A percentile compares a stretch with the other conserved stretches of the same genome.
phyloP scores from a whole-genome alignment of 2,797 vertebrate species.

The Pelodytes ibericus region DNA sequence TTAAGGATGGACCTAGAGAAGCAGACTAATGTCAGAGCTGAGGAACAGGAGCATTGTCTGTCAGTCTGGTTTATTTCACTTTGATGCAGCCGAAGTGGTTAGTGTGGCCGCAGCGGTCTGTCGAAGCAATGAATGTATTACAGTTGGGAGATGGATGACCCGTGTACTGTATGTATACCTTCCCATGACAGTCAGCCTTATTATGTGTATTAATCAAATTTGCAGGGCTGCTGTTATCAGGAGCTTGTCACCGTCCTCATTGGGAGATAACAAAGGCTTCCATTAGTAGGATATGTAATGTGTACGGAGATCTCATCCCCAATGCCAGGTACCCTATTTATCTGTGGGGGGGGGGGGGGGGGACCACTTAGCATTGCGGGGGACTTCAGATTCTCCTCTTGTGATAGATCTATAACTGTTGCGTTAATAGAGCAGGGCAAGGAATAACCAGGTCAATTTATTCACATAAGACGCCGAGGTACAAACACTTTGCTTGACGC shows the following conservation, averaged over 20 bases:
- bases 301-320: no score
- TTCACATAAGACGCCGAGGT: no score
- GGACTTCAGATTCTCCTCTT: no score
- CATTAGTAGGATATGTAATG: no score
- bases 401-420: no score
- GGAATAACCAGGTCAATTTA: no score
- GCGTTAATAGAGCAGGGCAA: no score
- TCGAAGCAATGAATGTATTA: constrained; percentile 39
- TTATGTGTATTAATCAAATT: constrained; percentile 55
- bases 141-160: constrained; percentile 45
- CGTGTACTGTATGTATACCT: constrained; percentile 48
- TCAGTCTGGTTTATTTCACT: constrained; percentile 10
- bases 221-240: constrained; percentile 27
- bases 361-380: no score
- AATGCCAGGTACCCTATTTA: no score
- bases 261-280: constrained; percentile 19
- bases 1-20: neutral
- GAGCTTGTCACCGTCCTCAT: constrained; percentile 32
- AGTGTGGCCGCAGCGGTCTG: neutral
- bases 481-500: no score
- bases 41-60: neutral
- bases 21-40: no score
- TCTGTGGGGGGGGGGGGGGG: no score
- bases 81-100: constrained; percentile 37
- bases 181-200: constrained; percentile 44